Base-by-base conservation (phyloP, 2,888 invertebrate genomes). In the Pristionchus mayeri region DNA sequence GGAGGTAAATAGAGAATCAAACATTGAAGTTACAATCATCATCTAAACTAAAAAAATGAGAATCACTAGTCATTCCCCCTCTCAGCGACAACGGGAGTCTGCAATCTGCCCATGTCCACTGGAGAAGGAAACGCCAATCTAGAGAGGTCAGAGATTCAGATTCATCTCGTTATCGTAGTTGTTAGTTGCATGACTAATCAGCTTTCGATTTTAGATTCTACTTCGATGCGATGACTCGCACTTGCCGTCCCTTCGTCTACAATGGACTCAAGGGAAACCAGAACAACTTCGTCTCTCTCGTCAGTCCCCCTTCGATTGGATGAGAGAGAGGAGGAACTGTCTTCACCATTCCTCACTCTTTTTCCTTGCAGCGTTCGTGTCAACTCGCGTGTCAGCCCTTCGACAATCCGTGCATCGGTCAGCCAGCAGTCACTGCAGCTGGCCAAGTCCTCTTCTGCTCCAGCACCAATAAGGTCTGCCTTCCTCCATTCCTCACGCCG, bases 351-450 rank as follows among this genome's bases (percentile, higher is more conserved):
- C n/a, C 75, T 75, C 75, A 37, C 11, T 71, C 71, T 44, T 76
- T n/a, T n/a, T 2, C 1, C 7, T 71, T 89, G 50, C 89, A 92
- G 89, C 84, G 91, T 52, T 87, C 92, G 7, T 92, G 92, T 76
- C 92, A 91, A 85, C 88, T 92, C 0, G 88, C 90, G 24, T 93
- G 93, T 85, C 91, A 91, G 63, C 93, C 92, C 11, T 79, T 93
- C 16, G 91, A 91, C 86, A 93, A 93, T 85, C 93, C 93, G 21
- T 93, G 93, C 88, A 93, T 92, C 84, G 93, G 93, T 0, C 92
- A 93, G 85, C 92, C 92, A 9, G 93, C 93, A 16, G 90, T 89
- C 37, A 90, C 90, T 21, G 90, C 91, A 18, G 89, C 91, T 16
- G 92, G 92, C 13, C 92, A 92, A 86, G 88, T 90, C 13, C 87